These are phyloP conservation scores for Oryctolagus cuniculus DNA, from an alignment of 2,113 vertebrate species.

Conservation along the genomic window DNA sequence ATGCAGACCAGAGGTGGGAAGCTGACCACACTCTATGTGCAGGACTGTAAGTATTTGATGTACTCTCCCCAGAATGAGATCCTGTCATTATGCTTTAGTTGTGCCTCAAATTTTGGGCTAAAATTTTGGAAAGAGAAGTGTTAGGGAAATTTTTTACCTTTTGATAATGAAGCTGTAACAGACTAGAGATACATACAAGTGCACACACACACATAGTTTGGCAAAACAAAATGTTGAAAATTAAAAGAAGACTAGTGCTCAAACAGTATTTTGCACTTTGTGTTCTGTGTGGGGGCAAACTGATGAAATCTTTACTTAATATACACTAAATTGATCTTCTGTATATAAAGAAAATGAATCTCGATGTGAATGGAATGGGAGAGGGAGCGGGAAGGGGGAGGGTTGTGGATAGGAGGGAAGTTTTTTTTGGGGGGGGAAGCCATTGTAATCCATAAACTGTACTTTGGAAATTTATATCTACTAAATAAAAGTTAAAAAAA, in stretches of 20 bases:
- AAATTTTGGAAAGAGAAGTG: constrained; percentile 29
- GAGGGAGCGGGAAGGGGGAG: no score
- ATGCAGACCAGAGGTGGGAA: neutral
- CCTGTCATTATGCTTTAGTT: neutral
- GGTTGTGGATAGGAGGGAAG: no score
- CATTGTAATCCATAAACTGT: no score
- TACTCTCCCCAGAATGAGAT: neutral
- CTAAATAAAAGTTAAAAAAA: no score
- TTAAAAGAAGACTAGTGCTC: neutral
- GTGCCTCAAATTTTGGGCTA: constrained; percentile 17
- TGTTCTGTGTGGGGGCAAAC: no score
- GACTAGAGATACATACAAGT: neutral
- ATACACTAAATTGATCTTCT: no score
- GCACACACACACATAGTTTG: neutral
- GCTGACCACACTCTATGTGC: neutral
- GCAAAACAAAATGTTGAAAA: constrained; percentile 50
- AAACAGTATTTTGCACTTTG: no score
- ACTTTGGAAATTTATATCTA: no score
- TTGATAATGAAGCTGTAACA: constrained; percentile 18
- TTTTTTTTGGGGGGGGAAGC: no score
- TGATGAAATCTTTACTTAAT: no score
- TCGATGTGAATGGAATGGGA: no score
- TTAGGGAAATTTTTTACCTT: constrained; percentile 27
- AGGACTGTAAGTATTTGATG: neutral
- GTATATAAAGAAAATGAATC: no score